phyloP scores from a whole-genome alignment of 2,797 vertebrate species.

The Labeo calbasu region DNA sequence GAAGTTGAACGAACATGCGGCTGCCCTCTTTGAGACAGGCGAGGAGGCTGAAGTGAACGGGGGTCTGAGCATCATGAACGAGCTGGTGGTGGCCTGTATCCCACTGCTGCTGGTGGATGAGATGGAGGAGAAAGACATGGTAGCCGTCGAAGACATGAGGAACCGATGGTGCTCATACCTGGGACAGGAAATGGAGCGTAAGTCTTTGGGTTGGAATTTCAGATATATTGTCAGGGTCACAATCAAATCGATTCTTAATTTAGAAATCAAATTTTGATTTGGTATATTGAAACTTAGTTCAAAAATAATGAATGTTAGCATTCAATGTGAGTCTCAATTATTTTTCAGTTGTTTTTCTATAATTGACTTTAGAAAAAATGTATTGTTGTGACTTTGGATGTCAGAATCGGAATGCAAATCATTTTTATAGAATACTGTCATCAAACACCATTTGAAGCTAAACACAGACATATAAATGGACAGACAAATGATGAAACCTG shows the following conservation, averaged over 20 bases:
- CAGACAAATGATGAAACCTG: no score
- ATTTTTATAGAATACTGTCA: no score
- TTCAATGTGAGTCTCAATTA: neutral
- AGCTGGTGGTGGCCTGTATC: conserved; percentile 94
- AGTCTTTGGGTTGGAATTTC: conserved; percentile 68
- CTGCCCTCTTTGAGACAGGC: conserved; percentile 91
- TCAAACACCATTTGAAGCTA: no score
- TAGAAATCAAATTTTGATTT: neutral
- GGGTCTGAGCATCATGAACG: conserved; percentile 94
- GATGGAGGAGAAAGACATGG: conserved; percentile 89
- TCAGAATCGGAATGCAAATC: no score
- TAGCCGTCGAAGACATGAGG: conserved; percentile 98
- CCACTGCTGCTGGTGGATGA: conserved; percentile 92
- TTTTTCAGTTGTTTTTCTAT: no score
- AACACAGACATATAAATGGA: no score
- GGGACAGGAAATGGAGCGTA: conserved; percentile 98
- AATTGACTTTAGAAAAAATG: no score
- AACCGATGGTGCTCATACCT: conserved; percentile 99
- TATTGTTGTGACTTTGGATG: no score
- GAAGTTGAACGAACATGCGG: conserved; percentile 95
- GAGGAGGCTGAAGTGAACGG: conserved; percentile 89
- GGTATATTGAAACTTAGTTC: no score
- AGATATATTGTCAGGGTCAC: neutral
- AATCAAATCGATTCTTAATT: neutral
- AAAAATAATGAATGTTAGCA: neutral